Percentiles rank a stretch among this genome's conserved stretches.
Evolutionary conservation across 2,888 invertebrate species (phyloP).

Genomic region (Ctena decussata): DNA sequence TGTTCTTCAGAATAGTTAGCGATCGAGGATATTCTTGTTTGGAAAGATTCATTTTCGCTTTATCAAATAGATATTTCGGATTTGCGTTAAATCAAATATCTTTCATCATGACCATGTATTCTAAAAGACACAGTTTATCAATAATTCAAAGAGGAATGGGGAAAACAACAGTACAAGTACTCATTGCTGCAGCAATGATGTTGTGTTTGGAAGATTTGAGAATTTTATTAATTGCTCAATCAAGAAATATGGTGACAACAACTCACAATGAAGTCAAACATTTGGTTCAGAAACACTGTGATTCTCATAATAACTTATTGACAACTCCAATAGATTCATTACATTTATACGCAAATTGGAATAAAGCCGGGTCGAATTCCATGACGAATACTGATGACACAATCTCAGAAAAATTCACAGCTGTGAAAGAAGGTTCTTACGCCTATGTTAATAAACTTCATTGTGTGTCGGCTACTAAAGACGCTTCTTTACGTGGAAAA

Average conservation of each 20-base stretch:
- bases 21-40: background rate
- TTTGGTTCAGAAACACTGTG: background rate
- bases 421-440: background rate
- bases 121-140: too few relatives aligned
- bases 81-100: too few relatives aligned
- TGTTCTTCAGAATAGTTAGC: background rate
- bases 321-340: background rate
- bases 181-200: background rate
- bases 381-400: background rate
- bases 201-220: background rate
- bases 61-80: too few relatives aligned
- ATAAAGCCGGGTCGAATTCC: too few relatives aligned
- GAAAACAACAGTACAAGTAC: conserved; percentile 7
- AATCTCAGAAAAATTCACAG: background rate
- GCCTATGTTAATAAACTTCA: too few relatives aligned
- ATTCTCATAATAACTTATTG: background rate
- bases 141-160: too few relatives aligned
- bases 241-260: conserved; percentile 2
- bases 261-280: background rate
- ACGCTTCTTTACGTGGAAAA: too few relatives aligned
- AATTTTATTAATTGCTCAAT: conserved; percentile 9
- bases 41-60: too few relatives aligned
- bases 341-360: conserved; percentile 1
- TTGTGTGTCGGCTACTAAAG: too few relatives aligned
- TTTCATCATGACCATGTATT: too few relatives aligned